Conservation (phyloP, 2,113 vertebrate species). For the Eurystomus gularis region DNA sequence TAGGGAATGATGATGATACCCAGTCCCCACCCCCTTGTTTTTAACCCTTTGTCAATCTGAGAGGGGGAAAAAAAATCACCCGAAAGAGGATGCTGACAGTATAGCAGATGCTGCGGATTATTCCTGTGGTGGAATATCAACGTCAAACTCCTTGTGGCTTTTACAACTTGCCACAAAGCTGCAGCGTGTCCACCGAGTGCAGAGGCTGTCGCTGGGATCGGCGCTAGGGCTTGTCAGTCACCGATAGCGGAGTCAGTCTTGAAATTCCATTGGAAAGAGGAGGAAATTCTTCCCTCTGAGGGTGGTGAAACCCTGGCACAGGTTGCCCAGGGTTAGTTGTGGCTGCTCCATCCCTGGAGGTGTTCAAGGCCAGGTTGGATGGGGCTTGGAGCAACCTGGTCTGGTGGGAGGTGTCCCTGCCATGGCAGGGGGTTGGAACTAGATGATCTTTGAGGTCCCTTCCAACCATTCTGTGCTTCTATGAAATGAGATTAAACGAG, state of each 20-base stretch:
- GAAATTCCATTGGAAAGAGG: no score
- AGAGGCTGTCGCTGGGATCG: neutral
- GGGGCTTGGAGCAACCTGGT: no score
- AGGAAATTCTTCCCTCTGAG: no score
- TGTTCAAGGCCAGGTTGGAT: no score
- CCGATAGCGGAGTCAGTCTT: neutral
- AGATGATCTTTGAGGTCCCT: no score
- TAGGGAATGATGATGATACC: neutral
- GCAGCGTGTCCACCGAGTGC: rapidly evolving
- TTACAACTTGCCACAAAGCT: neutral
- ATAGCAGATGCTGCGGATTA: neutral
- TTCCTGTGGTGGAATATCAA: neutral
- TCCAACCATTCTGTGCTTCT: no score
- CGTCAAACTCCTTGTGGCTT: neutral
- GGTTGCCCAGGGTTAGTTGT: no score
- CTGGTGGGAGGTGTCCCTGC: no score
- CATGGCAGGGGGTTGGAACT: no score
- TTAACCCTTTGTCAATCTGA: neutral
- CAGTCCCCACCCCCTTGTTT: neutral
- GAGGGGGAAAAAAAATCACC: no score
- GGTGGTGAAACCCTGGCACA: no score
- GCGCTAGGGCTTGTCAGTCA: neutral
- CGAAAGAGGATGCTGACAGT: neutral
- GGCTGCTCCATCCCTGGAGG: no score
- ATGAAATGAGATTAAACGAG: neutral